phyloP scores from a whole-genome alignment of 2,113 vertebrate species.

The Acinonyx jubatus region DNA sequence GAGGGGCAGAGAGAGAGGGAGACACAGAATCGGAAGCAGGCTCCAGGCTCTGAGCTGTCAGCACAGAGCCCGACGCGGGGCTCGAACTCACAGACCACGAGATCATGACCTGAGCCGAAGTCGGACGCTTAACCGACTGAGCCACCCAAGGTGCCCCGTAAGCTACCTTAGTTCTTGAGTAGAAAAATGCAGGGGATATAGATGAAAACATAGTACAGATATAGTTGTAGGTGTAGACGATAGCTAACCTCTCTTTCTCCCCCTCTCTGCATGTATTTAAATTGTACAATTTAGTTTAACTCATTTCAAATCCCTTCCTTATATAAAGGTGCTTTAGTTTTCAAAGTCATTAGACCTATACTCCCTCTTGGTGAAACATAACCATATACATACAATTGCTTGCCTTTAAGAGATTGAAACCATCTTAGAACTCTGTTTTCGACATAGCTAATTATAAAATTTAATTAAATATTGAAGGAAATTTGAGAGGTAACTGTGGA shows the following conservation, averaged over 20 bases:
- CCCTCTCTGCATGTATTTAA: background rate
- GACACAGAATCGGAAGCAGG: too few relatives aligned
- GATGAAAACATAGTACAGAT: background rate
- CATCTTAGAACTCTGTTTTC: background rate
- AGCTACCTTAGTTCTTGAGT: background rate
- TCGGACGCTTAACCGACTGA: too few relatives aligned
- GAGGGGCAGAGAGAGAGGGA: too few relatives aligned
- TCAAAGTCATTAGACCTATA: background rate
- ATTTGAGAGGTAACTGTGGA: background rate
- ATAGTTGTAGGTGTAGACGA: background rate
- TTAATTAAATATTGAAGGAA: slow-evolving; percentile 6
- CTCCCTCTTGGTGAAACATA: background rate
- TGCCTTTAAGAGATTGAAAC: background rate
- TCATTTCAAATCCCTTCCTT: background rate
- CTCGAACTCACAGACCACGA: too few relatives aligned
- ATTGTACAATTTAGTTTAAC: background rate
- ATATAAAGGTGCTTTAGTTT: background rate
- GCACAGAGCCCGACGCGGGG: too few relatives aligned
- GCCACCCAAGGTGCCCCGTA: background rate
- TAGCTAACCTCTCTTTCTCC: background rate
- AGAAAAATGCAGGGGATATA: background rate
- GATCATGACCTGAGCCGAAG: too few relatives aligned
- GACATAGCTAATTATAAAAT: background rate
- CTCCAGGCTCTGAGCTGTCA: too few relatives aligned
- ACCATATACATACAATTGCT: background rate